A percentile compares a stretch with the other conserved stretches of the same genome.
phyloP scores from a whole-genome alignment of 2,888 invertebrate species.

The Sesia bembeciformis region DNA sequence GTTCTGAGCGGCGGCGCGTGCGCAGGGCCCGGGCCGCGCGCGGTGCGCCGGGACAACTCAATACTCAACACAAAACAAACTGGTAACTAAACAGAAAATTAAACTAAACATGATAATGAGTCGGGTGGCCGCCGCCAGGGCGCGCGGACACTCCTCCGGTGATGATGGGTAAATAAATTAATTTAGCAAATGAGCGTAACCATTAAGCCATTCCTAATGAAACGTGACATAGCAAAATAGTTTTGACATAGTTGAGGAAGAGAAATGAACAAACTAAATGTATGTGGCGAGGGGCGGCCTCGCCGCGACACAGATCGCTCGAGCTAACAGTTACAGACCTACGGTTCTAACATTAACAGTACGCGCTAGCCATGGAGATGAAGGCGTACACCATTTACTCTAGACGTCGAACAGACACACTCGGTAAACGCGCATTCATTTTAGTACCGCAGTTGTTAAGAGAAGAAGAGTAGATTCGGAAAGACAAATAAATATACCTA shows the following conservation, averaged over 20 bases:
- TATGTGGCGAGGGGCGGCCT: conserved; percentile 55
- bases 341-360: conserved; percentile 65
- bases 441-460: conserved; percentile 64
- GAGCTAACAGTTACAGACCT: conserved; percentile 67
- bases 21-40: conserved; percentile 18
- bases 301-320: conserved; percentile 53
- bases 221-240: conserved; percentile 59
- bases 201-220: conserved; percentile 71
- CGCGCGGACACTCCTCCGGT: conserved; percentile 15
- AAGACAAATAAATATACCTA: conserved; percentile 73
- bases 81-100: conserved; percentile 57
- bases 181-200: conserved; percentile 65
- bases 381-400: conserved; percentile 66
- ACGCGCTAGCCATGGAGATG: conserved; percentile 69
- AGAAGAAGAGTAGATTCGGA: conserved; percentile 67
- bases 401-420: conserved; percentile 63
- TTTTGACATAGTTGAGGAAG: conserved; percentile 47
- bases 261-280: conserved; percentile 58
- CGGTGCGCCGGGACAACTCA: conserved; percentile 43
- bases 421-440: conserved; percentile 69
- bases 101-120: conserved; percentile 34
- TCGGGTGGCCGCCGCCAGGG: conserved; percentile 12
- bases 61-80: conserved; percentile 54
- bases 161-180: conserved; percentile 44
- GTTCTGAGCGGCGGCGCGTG: conserved; percentile 21